A percentile compares a stretch with the other conserved stretches of the same genome.
These are phyloP conservation scores for Dipus sagitta DNA, from an alignment of 2,797 vertebrate species.

Conservation along the genomic window DNA sequence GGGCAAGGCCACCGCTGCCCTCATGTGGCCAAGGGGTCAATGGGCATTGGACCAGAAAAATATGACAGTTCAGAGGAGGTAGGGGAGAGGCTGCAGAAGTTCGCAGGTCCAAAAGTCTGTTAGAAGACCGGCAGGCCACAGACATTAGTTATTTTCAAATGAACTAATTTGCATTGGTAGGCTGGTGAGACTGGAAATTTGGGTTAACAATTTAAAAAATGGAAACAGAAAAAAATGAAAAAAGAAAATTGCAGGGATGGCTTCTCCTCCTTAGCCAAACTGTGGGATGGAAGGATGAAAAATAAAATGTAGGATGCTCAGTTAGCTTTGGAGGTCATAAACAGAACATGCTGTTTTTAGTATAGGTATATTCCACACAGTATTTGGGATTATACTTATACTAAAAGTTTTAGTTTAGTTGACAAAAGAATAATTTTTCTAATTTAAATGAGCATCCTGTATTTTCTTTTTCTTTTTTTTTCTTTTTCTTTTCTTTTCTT, in stretches of 20 bases:
- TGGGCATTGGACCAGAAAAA: not conserved
- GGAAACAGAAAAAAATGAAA: conserved; percentile 23
- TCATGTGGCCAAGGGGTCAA: not conserved
- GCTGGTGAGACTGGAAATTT: not conserved
- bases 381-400: not conserved
- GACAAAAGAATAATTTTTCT: not conserved
- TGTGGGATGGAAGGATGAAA: not conserved
- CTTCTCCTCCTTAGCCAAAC: conserved; percentile 4
- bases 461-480: not conserved
- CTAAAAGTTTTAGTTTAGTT: conserved; percentile 19
- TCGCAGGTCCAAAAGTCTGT: not conserved
- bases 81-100: rapidly evolving
- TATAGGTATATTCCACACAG: not conserved
- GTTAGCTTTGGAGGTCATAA: not conserved
- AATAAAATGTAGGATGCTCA: not conserved
- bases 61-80: not conserved
- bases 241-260: not conserved
- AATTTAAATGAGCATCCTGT: not conserved
- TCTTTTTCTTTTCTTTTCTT: too few species aligned
- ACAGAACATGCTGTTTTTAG: not conserved
- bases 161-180: not conserved
- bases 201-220: conserved; percentile 25
- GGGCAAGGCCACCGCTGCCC: not conserved
- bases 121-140: not conserved
- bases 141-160: conserved; percentile 11